These are phyloP conservation scores for Euphysa ruthae DNA, from an alignment of 30 jellyfish, hydroid and myxozoan species.

Conservation along the genomic window DNA sequence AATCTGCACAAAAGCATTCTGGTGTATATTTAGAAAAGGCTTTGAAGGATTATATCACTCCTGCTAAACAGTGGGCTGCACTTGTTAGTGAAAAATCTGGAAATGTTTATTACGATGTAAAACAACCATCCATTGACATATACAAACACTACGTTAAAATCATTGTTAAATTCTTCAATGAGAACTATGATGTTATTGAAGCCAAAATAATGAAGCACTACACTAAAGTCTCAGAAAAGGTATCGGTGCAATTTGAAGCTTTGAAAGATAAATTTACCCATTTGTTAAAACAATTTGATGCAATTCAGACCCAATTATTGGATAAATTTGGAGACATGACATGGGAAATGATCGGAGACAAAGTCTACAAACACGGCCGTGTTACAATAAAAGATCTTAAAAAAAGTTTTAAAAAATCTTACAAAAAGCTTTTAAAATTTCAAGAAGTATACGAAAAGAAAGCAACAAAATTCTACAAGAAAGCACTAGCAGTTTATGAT, in stretches of 20 bases:
- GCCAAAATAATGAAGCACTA: not conserved
- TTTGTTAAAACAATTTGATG: not conserved
- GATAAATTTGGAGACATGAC: conserved; percentile 63
- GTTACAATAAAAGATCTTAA: conserved; percentile 3
- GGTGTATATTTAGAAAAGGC: too few relatives aligned
- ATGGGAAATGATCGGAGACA: conserved; percentile 76
- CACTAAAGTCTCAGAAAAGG: not conserved
- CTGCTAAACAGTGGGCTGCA: conserved; percentile 21
- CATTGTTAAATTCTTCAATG: conserved; percentile 29
- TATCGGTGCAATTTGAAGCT: not conserved
- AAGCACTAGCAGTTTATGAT: conserved; percentile 8
- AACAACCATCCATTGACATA: conserved; percentile 42
- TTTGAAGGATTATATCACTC: conserved; percentile 23
- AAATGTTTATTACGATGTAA: conserved; percentile 54
- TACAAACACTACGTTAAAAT: conserved; percentile 49
- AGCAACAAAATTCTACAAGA: conserved; percentile 35
- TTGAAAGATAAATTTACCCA: not conserved
- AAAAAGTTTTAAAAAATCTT: conserved; percentile 8
- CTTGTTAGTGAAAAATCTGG: conserved; percentile 30
- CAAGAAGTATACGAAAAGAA: conserved; percentile 31
- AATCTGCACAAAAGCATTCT: too few relatives aligned
- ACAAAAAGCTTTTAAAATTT: conserved; percentile 5
- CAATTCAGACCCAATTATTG: conserved; percentile 13
- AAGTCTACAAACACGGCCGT: conserved; percentile 9
- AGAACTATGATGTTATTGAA: conserved; percentile 17